Percentiles rank a stretch among this genome's conserved stretches.
phyloP scores from a whole-genome alignment of 2,888 invertebrate genomes.

The Frankliniella intonsa region DNA sequence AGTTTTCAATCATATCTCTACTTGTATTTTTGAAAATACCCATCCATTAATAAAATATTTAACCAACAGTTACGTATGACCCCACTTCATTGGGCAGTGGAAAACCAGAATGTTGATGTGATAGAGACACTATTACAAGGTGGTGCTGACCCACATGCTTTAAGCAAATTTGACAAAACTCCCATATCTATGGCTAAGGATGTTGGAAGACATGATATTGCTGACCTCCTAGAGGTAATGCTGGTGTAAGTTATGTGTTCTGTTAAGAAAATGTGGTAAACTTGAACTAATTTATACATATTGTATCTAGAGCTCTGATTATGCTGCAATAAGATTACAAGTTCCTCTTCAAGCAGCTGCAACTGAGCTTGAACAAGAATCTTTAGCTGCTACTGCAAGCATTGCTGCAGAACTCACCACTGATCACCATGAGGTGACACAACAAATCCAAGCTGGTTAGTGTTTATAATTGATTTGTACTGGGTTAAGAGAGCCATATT shows the following conservation, averaged over 20 bases:
- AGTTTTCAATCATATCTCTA: neutral
- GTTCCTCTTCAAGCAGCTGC: neutral
- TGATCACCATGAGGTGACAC: slow-evolving; percentile 35
- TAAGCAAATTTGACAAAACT: slow-evolving; percentile 70
- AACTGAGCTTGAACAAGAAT: slow-evolving; percentile 39
- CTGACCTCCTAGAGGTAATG: slow-evolving; percentile 53
- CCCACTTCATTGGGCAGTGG: slow-evolving; percentile 90
- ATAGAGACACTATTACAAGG: slow-evolving; percentile 64
- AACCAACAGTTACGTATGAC: slow-evolving; percentile 72
- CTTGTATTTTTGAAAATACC: slow-evolving; percentile 27
- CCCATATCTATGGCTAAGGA: slow-evolving; percentile 63
- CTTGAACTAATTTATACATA: neutral
- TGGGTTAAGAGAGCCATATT: too few species aligned
- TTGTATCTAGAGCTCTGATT: neutral
- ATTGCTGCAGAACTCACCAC: slow-evolving; percentile 40
- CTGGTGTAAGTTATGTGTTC: neutral
- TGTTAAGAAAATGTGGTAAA: neutral
- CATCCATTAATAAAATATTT: slow-evolving; percentile 27
- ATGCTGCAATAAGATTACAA: neutral
- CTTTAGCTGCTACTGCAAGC: slow-evolving; percentile 41
- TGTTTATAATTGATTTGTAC: neutral
- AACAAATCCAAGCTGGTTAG: slow-evolving; percentile 30
- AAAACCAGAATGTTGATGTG: slow-evolving; percentile 67
- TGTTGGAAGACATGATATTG: slow-evolving; percentile 58
- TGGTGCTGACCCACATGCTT: slow-evolving; percentile 64